Evolutionary conservation across 2,797 vertebrate species (phyloP), one percentile per base, ranked within the genome.

Genomic region (Gadopsis bispinosus): DNA sequence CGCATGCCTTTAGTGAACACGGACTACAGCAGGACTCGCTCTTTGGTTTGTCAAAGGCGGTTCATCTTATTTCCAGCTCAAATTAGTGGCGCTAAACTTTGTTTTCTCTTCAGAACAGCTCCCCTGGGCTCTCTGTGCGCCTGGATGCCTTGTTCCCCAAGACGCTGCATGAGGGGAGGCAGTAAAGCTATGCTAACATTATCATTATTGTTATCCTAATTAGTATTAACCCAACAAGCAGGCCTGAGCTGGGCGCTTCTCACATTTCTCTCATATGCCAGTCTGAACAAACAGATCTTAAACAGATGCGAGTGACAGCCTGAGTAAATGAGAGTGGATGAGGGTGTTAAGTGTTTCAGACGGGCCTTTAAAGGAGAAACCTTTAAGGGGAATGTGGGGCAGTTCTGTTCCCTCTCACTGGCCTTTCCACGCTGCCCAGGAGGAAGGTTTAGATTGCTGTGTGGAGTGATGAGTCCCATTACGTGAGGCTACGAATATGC

Each of bases 31-130:
- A 35, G 69, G 55, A 47, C 41, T 80, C 43, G 37, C 80, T 84
- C 66, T 63, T 53, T 72, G 79, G 64, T 83, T 84, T 71, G 82
- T 80, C 78, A 60, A 74, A 84, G 47, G 54, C 0, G 55, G 83
- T 90, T 93, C 84, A 87, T 75, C 55, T 81, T 63, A 68, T 79
- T 86, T 87, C 68, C 60, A 72, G 80, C 73, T 83, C 56, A 87
- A 85, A 90, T 90, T 87, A 89, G 79, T 48, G 1, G 64, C 84
- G 75, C 83, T 86, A 65, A 82, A 81, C 83, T 73, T 83, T 91
- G 84, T 92, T 91, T 91, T 91, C 84, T 61, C 68, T 83, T 69
- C 81, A 73, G 74, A 89, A 73, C 72, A 39, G 83, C 85, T 90
- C 90, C 84, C 85, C 55, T 50, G 82, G 85, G 84, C 55, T 79